Percentiles rank a stretch among this genome's conserved stretches.
These are phyloP conservation scores for Cryptophagus acutangulus DNA, from an alignment of 2,888 invertebrate genomes.

Conservation along the genomic window DNA sequence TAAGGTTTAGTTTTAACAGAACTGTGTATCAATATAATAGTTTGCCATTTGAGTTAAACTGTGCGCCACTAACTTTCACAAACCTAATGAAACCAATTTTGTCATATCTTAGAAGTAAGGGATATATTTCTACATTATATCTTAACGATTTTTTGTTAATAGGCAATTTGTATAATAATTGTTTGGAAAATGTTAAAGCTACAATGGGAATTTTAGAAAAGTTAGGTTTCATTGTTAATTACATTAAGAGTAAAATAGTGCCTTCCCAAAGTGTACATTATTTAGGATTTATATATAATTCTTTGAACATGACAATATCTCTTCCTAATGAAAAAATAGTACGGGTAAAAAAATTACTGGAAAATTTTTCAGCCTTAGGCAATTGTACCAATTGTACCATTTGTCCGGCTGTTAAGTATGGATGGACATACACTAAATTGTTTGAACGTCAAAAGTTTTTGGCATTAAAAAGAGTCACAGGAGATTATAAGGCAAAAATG, in stretches of 20 bases:
- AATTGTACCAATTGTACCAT: too few species aligned
- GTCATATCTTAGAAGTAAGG: slow-evolving; percentile 12
- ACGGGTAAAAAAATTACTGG: not conserved
- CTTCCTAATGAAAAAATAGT: slow-evolving; percentile 2
- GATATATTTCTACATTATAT: slow-evolving; percentile 19
- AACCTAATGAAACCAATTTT: slow-evolving; percentile 9
- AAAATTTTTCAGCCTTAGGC: not conserved
- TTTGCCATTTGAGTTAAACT: slow-evolving; percentile 11
- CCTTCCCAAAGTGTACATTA: slow-evolving; percentile 17
- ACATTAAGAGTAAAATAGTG: slow-evolving; percentile 17
- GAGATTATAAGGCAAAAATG: slow-evolving; percentile 13
- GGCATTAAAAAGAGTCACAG: slow-evolving; percentile 13
- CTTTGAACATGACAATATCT: not conserved
- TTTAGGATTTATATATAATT: slow-evolving; percentile 21
- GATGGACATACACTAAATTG: slow-evolving; percentile 12
- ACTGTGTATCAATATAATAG: slow-evolving; percentile 4
- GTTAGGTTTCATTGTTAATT: slow-evolving; percentile 24
- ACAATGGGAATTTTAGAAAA: slow-evolving; percentile 13
- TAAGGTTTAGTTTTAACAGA: slow-evolving; percentile 11
- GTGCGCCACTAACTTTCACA: not conserved
- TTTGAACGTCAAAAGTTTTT: slow-evolving; percentile 15
- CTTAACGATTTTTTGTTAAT: slow-evolving; percentile 25
- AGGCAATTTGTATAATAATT: slow-evolving; percentile 12
- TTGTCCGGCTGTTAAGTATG: slow-evolving; percentile 15
- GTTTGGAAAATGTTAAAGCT: slow-evolving; percentile 9